Conservation (phyloP, 1,140 invertebrate species). For the Hylaeus volcanicus region DNA sequence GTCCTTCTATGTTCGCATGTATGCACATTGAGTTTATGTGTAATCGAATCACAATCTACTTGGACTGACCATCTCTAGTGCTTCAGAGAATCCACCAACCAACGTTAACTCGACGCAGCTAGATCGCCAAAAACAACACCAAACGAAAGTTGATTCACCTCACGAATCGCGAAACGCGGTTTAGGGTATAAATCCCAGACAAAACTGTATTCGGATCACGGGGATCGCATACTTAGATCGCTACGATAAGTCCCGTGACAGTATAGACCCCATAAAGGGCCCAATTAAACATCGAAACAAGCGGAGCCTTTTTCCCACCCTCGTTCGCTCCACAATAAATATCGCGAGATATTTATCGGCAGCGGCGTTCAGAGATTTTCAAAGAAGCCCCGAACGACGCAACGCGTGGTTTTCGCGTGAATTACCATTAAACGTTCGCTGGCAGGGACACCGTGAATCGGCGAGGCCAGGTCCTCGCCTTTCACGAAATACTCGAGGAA, state of each 20-base stretch:
- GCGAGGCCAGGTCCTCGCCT: neutral
- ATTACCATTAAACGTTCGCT: conserved; percentile 14
- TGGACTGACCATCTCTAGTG: too few species aligned
- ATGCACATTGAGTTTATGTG: too few species aligned
- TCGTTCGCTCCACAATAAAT: neutral
- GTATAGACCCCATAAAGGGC: neutral
- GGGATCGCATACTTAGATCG: too few species aligned
- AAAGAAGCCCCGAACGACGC: conserved; percentile 8
- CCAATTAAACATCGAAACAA: neutral
- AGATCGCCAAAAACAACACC: too few species aligned
- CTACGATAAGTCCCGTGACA: neutral
- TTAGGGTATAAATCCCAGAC: too few species aligned
- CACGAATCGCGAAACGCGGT: too few species aligned
- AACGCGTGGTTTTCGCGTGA: conserved; percentile 18
- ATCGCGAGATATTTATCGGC: conserved; percentile 28
- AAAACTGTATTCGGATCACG: too few species aligned
- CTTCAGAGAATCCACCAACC: too few species aligned
- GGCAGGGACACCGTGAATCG: neutral
- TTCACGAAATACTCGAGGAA: conserved; percentile 31
- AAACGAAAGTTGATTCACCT: too few species aligned
- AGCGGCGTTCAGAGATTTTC: neutral
- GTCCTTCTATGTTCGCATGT: too few species aligned
- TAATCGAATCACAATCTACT: too few species aligned
- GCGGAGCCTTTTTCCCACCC: neutral
- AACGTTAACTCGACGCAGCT: too few species aligned